phyloP scores from a whole-genome alignment of 1,140 invertebrate species.

The Magallana gigas region DNA sequence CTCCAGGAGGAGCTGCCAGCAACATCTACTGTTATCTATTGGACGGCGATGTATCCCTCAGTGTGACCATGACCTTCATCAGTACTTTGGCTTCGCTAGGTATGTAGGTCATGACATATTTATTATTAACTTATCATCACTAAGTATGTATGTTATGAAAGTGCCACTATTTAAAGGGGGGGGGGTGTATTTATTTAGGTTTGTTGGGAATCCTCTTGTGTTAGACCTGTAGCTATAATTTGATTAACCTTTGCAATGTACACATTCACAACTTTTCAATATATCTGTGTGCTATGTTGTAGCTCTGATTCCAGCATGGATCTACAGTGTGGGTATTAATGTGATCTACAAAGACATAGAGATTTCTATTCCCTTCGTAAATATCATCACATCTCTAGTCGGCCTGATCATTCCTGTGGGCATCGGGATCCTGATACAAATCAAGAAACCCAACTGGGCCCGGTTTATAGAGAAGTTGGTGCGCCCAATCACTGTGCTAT shows the following conservation, averaged over 20 bases:
- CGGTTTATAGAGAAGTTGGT: conserved; percentile 66
- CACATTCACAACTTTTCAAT: no score
- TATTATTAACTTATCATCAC: no score
- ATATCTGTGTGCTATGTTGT: conserved; percentile 65
- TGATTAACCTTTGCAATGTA: no score
- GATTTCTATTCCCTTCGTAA: conserved; percentile 87
- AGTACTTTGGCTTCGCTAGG: conserved; percentile 73
- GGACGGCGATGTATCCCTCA: conserved; percentile 80
- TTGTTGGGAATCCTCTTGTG: no score
- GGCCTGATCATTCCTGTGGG: conserved; percentile 90
- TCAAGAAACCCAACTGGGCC: conserved; percentile 81
- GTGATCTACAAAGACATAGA: conserved; percentile 82
- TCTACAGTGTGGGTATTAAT: conserved; percentile 90
- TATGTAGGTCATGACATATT: conserved; percentile 50
- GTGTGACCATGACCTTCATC: conserved; percentile 79
- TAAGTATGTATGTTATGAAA: no score
- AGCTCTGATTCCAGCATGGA: conserved; percentile 96
- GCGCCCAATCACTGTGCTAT: conserved; percentile 87
- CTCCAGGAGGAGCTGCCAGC: conserved; percentile 80
- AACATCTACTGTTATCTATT: conserved; percentile 81
- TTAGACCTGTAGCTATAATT: no score
- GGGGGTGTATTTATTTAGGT: no score
- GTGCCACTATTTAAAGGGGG: no score
- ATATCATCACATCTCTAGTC: conserved; percentile 88
- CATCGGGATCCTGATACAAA: conserved; percentile 85